Evolutionary conservation across 2,797 vertebrate species (phyloP).

Genomic region (Protonibea diacanthus): DNA sequence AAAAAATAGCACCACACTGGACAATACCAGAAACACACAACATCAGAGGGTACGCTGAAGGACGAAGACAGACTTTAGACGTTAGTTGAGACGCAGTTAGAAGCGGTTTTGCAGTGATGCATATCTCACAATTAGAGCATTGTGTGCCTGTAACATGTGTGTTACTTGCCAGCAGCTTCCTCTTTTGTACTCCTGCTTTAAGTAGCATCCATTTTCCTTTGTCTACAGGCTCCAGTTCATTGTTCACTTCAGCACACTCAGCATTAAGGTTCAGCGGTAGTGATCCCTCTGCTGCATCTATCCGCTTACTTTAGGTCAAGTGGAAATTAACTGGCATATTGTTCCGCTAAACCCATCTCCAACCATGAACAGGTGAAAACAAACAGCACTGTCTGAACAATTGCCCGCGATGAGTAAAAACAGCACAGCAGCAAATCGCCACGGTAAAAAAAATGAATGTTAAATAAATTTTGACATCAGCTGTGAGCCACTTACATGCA

Average conservation of each 20-base stretch:
- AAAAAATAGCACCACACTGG: neutral
- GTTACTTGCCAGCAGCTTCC: neutral
- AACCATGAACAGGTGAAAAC: slow-evolving; percentile 15
- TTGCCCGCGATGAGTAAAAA: neutral
- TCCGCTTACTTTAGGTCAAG: slow-evolving; percentile 8
- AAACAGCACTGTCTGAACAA: slow-evolving; percentile 18
- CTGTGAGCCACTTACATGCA: slow-evolving; percentile 3
- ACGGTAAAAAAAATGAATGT: neutral
- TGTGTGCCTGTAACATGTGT: neutral
- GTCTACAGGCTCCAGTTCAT: neutral
- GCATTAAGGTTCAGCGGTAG: neutral
- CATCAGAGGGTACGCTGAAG: neutral
- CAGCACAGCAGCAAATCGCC: neutral
- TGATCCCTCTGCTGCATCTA: neutral
- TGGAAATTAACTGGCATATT: slow-evolving; percentile 15
- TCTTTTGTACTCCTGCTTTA: neutral
- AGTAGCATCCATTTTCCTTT: neutral
- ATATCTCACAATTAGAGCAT: neutral
- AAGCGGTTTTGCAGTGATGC: neutral
- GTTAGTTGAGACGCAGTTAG: neutral
- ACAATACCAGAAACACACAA: slow-evolving; percentile 1
- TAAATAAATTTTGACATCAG: neutral
- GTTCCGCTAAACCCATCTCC: neutral
- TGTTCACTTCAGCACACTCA: slow-evolving; percentile 4
- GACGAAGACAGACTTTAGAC: neutral